Percentiles rank a stretch among this genome's conserved stretches.
Evolutionary conservation across 2,888 invertebrate genomes (phyloP).

Genomic region (Sarcophaga subvicina): DNA sequence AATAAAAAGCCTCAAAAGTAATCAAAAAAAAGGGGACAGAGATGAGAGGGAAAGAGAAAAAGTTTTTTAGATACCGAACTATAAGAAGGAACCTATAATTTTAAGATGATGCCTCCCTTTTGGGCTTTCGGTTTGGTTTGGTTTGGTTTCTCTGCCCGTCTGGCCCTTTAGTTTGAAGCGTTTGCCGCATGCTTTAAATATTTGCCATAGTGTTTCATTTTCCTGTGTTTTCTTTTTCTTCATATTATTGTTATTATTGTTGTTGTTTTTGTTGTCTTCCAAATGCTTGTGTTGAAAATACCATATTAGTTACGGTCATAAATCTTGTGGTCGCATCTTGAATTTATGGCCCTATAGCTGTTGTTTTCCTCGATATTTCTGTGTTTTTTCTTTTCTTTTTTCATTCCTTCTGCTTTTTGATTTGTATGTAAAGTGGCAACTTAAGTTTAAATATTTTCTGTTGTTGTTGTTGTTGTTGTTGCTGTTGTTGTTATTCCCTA

Average conservation of each 20-base stretch:
- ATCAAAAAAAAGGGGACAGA: conserved; percentile 15
- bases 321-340: conserved; percentile 81
- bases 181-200: conserved; percentile 26
- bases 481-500: neutral
- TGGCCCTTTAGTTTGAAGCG: neutral
- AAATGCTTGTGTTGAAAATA: conserved; percentile 72
- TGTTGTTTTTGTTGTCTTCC: conserved; percentile 38
- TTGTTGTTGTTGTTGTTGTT: conserved; percentile 26
- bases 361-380: neutral
- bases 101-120: conserved; percentile 42
- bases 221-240: conserved; percentile 17
- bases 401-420: conserved; percentile 57
- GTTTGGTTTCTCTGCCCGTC: neutral
- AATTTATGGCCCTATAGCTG: conserved; percentile 77
- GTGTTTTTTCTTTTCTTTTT: conserved; percentile 11
- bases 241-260: neutral
- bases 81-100: conserved; percentile 58
- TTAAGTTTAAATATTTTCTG: conserved; percentile 62
- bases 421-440: conserved; percentile 68
- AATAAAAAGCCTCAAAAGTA: conserved; percentile 62
- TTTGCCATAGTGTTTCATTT: conserved; percentile 17
- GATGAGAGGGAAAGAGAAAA: neutral
- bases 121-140: neutral
- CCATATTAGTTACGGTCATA: conserved; percentile 80
- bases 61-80: conserved; percentile 49